Conservation (phyloP, 2,888 invertebrate genomes). For the Baronia brevicornis region DNA sequence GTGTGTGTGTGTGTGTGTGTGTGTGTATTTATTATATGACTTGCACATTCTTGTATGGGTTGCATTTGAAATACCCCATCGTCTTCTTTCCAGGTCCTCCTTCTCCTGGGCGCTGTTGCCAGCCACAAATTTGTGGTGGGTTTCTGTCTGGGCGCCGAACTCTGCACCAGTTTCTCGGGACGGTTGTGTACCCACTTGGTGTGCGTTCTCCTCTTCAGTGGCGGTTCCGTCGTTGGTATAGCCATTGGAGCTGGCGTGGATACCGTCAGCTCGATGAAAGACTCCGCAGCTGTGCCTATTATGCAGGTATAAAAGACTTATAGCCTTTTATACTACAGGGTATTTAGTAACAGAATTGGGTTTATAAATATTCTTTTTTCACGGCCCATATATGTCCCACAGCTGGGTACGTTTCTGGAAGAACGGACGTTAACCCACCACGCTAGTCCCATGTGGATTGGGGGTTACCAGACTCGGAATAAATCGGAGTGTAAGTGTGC, state of each 20-base stretch:
- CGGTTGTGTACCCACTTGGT: conserved; percentile 67
- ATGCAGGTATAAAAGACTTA: conserved; percentile 79
- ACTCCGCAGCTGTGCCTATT: conserved; percentile 70
- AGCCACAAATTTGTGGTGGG: conserved; percentile 89
- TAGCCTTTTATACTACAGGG: no score
- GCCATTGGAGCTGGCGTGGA: conserved; percentile 79
- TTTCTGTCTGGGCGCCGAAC: conserved; percentile 86
- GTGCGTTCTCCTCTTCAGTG: conserved; percentile 78
- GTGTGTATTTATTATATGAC: not conserved
- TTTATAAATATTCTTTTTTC: not conserved
- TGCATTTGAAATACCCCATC: not conserved
- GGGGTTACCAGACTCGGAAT: no score
- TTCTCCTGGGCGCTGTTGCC: conserved; percentile 81
- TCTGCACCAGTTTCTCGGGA: conserved; percentile 69
- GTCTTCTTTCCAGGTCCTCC: conserved; percentile 72
- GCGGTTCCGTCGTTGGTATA: conserved; percentile 81
- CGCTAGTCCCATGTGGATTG: no score
- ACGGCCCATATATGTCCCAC: no score
- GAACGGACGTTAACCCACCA: no score
- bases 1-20: no score
- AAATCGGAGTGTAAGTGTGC: no score
- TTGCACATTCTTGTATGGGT: not conserved
- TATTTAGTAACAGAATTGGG: not conserved
- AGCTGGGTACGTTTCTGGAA: no score
- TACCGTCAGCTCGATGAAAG: conserved; percentile 58